Percentiles rank a stretch among this genome's conserved stretches.
phyloP scores from a whole-genome alignment of 2,797 vertebrate genomes.

The Phrynocephalus forsythii region DNA sequence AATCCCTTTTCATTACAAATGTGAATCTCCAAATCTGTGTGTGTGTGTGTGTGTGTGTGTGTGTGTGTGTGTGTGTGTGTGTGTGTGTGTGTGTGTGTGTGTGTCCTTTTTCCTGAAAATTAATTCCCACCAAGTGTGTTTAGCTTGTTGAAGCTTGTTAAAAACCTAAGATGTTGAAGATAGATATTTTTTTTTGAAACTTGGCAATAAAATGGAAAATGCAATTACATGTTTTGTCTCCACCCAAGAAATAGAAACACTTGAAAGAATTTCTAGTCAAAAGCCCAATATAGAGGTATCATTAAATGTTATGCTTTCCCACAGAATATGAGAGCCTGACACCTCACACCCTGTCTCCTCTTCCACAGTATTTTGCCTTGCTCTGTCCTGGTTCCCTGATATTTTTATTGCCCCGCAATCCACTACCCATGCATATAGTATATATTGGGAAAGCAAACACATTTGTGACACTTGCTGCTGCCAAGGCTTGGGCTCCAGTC shows the following conservation, averaged over 20 bases:
- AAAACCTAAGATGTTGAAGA: background rate
- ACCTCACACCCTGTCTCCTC: too few species aligned
- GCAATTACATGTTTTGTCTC: background rate
- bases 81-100: slow-evolving; percentile 12
- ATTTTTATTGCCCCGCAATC: background rate
- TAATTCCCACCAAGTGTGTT: slow-evolving; percentile 24
- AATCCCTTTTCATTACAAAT: slow-evolving; percentile 54
- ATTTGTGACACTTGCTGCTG: too few species aligned
- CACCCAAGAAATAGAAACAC: background rate
- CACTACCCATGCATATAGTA: background rate
- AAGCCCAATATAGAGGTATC: background rate
- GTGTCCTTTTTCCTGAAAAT: background rate
- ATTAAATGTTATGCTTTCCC: background rate
- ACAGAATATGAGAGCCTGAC: background rate
- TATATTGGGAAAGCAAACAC: too few species aligned
- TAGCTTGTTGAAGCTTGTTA: slow-evolving; percentile 44
- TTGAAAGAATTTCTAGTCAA: background rate
- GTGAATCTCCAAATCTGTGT: background rate
- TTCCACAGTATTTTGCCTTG: too few species aligned
- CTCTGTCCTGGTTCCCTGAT: background rate
- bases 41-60: slow-evolving; percentile 4
- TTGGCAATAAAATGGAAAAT: background rate
- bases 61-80: slow-evolving; percentile 17
- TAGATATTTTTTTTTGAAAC: background rate
- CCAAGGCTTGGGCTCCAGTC: too few species aligned